A percentile compares a stretch with the other conserved stretches of the same genome.
These are phyloP conservation scores for Tupaia chinensis DNA, from an alignment of 2,113 vertebrate species.

Conservation along the genomic window DNA sequence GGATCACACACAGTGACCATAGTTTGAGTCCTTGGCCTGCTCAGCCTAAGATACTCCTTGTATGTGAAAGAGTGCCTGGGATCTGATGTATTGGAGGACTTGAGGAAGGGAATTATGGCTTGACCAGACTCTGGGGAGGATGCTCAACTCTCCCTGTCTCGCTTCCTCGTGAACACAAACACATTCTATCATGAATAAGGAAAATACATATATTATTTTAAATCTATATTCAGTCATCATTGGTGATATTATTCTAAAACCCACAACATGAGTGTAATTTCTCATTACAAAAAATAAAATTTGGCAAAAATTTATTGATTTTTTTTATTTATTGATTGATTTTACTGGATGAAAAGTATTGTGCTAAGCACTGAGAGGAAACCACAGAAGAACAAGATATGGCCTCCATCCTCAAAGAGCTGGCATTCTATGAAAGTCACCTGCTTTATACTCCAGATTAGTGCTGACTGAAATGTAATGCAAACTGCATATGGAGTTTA, in stretches of 20 bases:
- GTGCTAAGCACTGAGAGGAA: not conserved
- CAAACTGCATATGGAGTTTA: not conserved
- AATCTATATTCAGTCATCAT: not conserved
- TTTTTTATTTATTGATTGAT: not conserved
- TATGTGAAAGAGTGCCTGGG: no score
- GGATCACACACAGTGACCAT: no score
- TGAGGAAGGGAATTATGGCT: no score
- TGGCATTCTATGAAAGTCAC: fast-evolving
- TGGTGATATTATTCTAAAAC: not conserved
- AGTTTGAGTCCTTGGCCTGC: no score
- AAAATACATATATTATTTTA: no score
- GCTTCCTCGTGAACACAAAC: no score
- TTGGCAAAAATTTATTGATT: not conserved
- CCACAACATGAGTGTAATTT: not conserved
- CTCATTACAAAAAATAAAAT: not conserved
- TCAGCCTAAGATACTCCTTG: no score
- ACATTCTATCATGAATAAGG: no score
- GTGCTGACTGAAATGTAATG: not conserved
- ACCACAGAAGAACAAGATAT: not conserved
- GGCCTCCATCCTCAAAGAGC: not conserved
- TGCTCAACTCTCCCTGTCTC: no score
- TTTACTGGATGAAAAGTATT: not conserved
- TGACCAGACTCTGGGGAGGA: no score
- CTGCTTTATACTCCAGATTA: not conserved
- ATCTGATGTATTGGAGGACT: no score